These are phyloP conservation scores for Drosophila sucinea DNA, from an alignment of 1,140 invertebrate species.

Conservation along the genomic window DNA sequence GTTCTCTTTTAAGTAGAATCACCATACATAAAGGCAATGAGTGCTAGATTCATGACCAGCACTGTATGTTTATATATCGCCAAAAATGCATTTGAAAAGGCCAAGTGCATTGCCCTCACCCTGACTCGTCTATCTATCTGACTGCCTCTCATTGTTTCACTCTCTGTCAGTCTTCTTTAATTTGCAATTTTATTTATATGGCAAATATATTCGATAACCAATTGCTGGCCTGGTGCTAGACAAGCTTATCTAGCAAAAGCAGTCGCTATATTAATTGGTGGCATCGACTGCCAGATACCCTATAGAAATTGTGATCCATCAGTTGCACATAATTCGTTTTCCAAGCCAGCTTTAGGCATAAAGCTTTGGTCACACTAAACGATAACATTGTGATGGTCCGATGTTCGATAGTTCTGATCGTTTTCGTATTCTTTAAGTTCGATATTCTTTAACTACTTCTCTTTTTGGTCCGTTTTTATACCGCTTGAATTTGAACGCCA, in stretches of 20 bases:
- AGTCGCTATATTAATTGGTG: background rate
- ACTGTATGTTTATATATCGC: background rate
- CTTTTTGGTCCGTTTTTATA: too few relatives aligned
- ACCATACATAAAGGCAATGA: too few relatives aligned
- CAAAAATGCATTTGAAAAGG: conserved; percentile 41
- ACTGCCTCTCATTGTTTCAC: background rate
- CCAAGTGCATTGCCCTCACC: background rate
- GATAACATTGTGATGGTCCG: too few relatives aligned
- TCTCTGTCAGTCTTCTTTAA: conserved; percentile 31
- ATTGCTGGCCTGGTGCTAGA: conserved; percentile 31
- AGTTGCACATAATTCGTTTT: too few relatives aligned
- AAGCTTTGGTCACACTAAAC: too few relatives aligned
- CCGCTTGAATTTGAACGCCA: too few relatives aligned
- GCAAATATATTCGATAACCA: conserved; percentile 48
- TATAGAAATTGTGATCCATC: background rate
- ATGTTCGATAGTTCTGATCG: too few relatives aligned
- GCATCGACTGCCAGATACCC: background rate
- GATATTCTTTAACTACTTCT: too few relatives aligned
- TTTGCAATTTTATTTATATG: conserved; percentile 54
- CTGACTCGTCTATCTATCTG: background rate
- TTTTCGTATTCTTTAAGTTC: too few relatives aligned
- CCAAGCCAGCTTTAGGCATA: too few relatives aligned
- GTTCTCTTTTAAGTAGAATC: too few relatives aligned
- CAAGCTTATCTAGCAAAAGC: conserved; percentile 39
- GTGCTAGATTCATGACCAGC: too few relatives aligned